Percentiles rank a stretch among this genome's conserved stretches.
Conservation (phyloP, 2,113 vertebrate genomes). For the Apus apus region DNA sequence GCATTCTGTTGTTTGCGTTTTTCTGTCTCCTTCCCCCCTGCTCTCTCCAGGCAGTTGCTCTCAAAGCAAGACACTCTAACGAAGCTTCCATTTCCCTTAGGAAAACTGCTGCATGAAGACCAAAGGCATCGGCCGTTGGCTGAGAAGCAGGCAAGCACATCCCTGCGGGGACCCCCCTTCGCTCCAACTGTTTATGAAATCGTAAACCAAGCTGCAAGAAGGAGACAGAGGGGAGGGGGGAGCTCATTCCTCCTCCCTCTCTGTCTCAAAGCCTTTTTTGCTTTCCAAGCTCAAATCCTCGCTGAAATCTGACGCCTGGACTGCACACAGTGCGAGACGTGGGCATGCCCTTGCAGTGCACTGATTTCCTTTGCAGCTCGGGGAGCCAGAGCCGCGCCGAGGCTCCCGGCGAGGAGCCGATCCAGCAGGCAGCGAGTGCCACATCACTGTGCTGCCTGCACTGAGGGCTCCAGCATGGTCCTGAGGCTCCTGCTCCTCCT, state of each 20-base stretch:
- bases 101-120: neutral
- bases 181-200: neutral
- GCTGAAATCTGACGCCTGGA: conserved; percentile 75
- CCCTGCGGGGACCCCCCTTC: neutral
- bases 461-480: conserved; percentile 72
- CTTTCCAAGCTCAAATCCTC: conserved; percentile 39
- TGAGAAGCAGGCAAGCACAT: neutral
- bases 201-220: neutral
- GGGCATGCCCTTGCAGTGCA: conserved; percentile 47
- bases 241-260: conserved; percentile 50
- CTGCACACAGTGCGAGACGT: conserved; percentile 69
- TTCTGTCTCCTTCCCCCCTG: neutral
- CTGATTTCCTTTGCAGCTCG: conserved; percentile 40
- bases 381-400: conserved; percentile 15
- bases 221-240: conserved; percentile 2
- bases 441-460: conserved; percentile 76
- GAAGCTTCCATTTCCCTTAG: neutral
- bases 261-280: conserved; percentile 30
- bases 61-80: fast-evolving
- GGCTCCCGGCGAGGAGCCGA: neutral
- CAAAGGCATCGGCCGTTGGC: fast-evolving
- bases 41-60: neutral
- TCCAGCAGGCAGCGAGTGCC: conserved; percentile 73
- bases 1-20: neutral
- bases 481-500: conserved; percentile 48